Evolutionary conservation across 2,888 invertebrate species (phyloP), one percentile per base, ranked within the genome.

Genomic region (Bombylius discolor): DNA sequence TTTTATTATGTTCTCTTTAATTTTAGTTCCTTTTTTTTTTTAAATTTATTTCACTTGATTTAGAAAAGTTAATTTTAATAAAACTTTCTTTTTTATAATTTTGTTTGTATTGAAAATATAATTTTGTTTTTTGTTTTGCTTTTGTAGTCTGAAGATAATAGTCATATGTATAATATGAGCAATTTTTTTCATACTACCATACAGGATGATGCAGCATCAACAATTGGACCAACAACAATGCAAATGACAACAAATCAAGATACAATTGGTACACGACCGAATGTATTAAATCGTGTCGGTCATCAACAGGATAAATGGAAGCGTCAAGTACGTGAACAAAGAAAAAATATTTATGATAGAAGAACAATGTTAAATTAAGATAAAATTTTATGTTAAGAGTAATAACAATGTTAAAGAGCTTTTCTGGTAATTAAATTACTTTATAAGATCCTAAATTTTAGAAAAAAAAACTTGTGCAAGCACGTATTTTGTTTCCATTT

Each of bases 241-340:
- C 63, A 66, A 47, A 55, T 65, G 49, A 57, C 66, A 56, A 80
- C 84, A 58, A 64, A 60, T 60, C 81, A 87, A 23, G 88, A 89
- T 72, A 84, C 83, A 63, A 82, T 90, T 79, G 87, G 87, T 39
- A 81, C 85, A 3, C 80, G 89, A 45, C 71, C 71, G 36, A 85
- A 85, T 68, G 94, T 96, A 4, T 79, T 98, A 33, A 95, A 96
- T 76, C 81, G 96, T 59, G 95, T 98, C 48, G 93, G 94, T 0
- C 92, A 93, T 68, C 95, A 97, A 68, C 96, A 96, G 73, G 92
- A 93, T 74, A 93, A 94, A 69, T 98, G 98, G 98, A 97, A 97
- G 75, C 81, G 87, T 47, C 94, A 96, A 73, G 98, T 99, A 6
- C 86, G 94, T 9, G 72, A 73, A 59, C 72, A 73, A 56, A 80